These are phyloP conservation scores for Sebastes goodei DNA, from an alignment of 2,797 vertebrate genomes.

Conservation along the genomic window DNA sequence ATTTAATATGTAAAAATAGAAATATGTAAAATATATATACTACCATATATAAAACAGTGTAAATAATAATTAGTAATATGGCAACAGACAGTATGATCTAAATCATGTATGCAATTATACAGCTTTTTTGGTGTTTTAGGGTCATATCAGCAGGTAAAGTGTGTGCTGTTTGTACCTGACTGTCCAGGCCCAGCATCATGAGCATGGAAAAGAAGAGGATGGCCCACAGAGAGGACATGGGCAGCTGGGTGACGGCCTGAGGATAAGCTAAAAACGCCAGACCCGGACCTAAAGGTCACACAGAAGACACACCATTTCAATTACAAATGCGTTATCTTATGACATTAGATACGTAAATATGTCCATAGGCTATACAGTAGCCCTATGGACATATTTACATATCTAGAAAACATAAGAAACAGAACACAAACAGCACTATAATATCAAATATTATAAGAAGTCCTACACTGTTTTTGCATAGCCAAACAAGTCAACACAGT, in stretches of 20 bases:
- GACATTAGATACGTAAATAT: not conserved
- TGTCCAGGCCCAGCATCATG: conserved; percentile 93
- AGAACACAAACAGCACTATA: not conserved
- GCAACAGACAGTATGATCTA: not conserved
- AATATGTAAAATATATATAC: no score
- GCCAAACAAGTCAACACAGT: not conserved
- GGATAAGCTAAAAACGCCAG: conserved; percentile 94
- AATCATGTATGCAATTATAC: not conserved
- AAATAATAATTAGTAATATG: not conserved
- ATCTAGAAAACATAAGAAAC: not conserved
- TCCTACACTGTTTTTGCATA: not conserved
- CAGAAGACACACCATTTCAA: not conserved
- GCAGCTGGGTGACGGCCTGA: conserved; percentile 90
- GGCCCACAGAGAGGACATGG: conserved; percentile 91
- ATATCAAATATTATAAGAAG: not conserved
- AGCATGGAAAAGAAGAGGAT: conserved; percentile 96
- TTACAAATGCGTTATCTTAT: not conserved
- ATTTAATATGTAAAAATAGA: no score
- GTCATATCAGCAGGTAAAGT: not conserved
- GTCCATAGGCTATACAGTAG: not conserved
- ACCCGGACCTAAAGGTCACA: conserved; percentile 84
- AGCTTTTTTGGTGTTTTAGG: not conserved
- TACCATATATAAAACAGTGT: not conserved
- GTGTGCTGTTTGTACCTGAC: conserved; percentile 77
- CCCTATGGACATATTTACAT: not conserved